Base-by-base conservation (phyloP, 2,113 vertebrate genomes). In the Prietella phreatophila region DNA sequence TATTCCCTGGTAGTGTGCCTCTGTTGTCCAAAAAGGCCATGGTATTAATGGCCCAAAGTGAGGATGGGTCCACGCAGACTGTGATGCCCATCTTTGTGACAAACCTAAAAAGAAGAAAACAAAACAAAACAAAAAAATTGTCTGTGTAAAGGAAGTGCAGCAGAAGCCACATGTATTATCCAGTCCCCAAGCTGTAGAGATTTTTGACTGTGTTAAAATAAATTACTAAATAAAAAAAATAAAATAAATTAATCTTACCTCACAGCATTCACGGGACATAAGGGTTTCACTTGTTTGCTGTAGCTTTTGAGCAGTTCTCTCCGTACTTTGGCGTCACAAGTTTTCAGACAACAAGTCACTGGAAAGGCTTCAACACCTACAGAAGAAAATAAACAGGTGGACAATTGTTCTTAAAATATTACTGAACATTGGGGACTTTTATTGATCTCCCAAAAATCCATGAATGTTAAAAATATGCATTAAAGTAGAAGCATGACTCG, bases 101-200 rank as follows among this genome's bases (percentile, higher is more conserved):
- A 63, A 96, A 95, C 80, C 95, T 96, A 61, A 89, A 58, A 90
- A 88, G 39, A 90, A 76, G 76, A 76, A 3, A n/a, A 71, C 15
- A 36, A 15, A 17, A 82, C 11, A 84, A 30, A 5, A 30, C 1
- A 4, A 30, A 67, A 58, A 82, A 50, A 20, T 20, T 1, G 17
- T 47, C 47, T 22, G 11, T 60, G 33, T 2, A 27, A 75, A 39
- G 30, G 5, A 42, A 25, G 9, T 2, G 19, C 20, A 78, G 20
- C 7, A 9, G 30, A 73, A 36, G n/a, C 17, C 11, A 30, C 25
- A 50, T 17, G n/a, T 33, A 82, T 82, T 82, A 82, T 20, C n/a
- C 80, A 82, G 17, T 4, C 1, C 5, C 5, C 19, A 39, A 20
- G 5, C 14, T 84, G n/a, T 56, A n/a, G 0, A 67, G 30, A 4